Evolutionary conservation across 2,113 vertebrate species (phyloP).

Genomic region (Otocyon megalotis): DNA sequence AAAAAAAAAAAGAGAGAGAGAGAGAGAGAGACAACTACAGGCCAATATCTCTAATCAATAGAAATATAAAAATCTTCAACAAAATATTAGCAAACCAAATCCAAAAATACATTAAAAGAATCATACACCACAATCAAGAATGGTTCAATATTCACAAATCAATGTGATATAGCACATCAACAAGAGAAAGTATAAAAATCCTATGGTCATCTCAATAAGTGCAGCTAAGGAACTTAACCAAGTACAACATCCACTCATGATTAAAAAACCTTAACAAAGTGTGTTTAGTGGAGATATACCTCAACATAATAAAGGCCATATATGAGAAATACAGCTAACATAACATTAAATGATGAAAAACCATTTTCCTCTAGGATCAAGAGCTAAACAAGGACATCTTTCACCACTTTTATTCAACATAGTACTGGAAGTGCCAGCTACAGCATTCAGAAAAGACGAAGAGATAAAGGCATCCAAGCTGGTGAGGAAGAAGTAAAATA

Average conservation of each 20-base stretch:
- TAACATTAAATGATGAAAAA: not conserved
- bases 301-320: not conserved
- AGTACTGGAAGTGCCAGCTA: not conserved
- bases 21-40: not conserved
- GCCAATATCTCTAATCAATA: not conserved
- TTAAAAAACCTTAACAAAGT: not conserved
- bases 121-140: not conserved
- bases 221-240: not conserved
- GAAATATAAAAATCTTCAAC: not conserved
- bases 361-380: not conserved
- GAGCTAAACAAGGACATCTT: not conserved
- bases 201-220: not conserved
- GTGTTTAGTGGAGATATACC: not conserved
- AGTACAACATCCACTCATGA: not conserved
- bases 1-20: not conserved
- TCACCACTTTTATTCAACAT: not conserved
- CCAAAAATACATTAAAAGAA: not conserved
- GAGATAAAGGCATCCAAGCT: not conserved
- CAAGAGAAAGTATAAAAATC: not conserved
- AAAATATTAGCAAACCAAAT: not conserved
- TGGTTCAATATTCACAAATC: not conserved
- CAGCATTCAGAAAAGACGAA: not conserved
- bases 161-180: not conserved
- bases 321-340: not conserved
- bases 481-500: not conserved